Evolutionary conservation across 1,140 invertebrate genomes (phyloP), one percentile per base, ranked within the genome.

Genomic region (Atta texana): DNA sequence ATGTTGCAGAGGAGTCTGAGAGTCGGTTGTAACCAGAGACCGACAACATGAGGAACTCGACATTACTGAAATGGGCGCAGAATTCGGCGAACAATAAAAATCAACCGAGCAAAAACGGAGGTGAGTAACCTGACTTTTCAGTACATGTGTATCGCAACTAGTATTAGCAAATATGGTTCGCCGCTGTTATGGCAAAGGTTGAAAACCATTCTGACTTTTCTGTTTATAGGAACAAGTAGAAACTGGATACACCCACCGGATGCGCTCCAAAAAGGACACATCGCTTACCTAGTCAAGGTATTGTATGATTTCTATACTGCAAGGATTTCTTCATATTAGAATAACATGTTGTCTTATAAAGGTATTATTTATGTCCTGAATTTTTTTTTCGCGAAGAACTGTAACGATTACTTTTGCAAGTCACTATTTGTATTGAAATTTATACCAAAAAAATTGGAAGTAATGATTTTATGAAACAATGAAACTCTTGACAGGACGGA

Each of bases 231-330:
- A 86, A 93, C 94, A 53, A 93, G 86, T 92, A 96, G 97, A 91
- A 98, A 98, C 93, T 99, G 99, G 99, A 97, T 99, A 91, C 99
- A 99, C 95, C 97, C 98, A 84, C 98, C 98, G 49, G 98, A 99
- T 92, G 96, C 98, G n/a, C 96, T 99, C 7, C 97, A 98, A 92
- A 98, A 97, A 95, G 98, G 98, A 77, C 98, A 99, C 93, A 98
- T 99, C 88, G 98, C 98, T 57, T 99, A 99, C 96, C 97, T 99
- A 96, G 98, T 99, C 94, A 99, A 99, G 97, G 98, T 99, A 96
- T n/a, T 44, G 63, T 39, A 31, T n/a, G 59, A 31, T 77, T 57
- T 57, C 28, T n/a, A 39, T 53, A n/a, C 3, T 69, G 53, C 24
- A 24, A 24, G 51, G 3, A 75, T 59, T 72, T 34, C n/a, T 18